phyloP scores from a whole-genome alignment of 2,113 vertebrate genomes.

The Bufo bufo region DNA sequence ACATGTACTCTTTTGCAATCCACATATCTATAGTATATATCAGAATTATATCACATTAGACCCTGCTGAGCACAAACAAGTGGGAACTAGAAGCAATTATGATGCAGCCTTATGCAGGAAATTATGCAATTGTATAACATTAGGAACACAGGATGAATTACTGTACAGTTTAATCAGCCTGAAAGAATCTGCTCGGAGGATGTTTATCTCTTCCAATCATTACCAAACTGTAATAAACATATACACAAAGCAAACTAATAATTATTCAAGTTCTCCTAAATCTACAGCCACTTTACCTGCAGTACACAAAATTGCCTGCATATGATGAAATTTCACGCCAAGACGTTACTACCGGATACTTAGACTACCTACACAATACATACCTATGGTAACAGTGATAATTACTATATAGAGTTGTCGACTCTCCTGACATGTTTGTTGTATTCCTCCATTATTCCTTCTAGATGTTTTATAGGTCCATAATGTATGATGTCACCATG shows the following conservation, averaged over 20 bases:
- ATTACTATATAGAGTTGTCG: too few species aligned
- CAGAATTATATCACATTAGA: neutral
- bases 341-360: too few species aligned
- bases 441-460: too few species aligned
- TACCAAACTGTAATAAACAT: neutral
- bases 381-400: neutral
- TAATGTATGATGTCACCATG: too few species aligned
- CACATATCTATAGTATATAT: constrained; percentile 6
- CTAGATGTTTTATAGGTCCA: too few species aligned
- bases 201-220: neutral
- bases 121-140: constrained; percentile 29
- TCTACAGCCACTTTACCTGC: neutral
- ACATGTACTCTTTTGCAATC: neutral
- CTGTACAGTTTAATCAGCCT: constrained; percentile 16
- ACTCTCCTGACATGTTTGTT: too few species aligned
- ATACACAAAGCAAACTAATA: neutral
- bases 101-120: constrained; percentile 12
- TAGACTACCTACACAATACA: neutral
- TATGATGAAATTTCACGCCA: too few species aligned
- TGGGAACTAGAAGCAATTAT: constrained; percentile 24
- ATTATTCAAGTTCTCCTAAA: neutral
- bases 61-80: constrained; percentile 16
- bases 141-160: constrained; percentile 9
- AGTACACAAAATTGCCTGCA: neutral
- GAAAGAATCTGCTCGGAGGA: neutral